Evolutionary conservation across 2,113 vertebrate species (phyloP).

Genomic region (Helogale parvula): DNA sequence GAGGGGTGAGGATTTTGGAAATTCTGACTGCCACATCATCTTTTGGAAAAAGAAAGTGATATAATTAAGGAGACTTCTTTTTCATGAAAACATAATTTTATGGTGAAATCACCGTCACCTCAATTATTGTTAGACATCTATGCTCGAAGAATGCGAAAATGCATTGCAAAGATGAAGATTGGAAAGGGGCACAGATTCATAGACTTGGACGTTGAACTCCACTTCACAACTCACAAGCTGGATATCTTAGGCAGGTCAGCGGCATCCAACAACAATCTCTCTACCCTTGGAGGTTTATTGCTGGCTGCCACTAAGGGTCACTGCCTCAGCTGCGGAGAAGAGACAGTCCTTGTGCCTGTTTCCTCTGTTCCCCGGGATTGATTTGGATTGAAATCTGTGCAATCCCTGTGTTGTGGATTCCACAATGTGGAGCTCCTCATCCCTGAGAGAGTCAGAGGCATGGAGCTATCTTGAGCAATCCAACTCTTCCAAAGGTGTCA

Average conservation of each 20-base stretch:
- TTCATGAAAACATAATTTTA: background rate
- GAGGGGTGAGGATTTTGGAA: background rate
- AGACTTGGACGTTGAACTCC: background rate
- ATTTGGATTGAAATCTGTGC: background rate
- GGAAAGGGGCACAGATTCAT: background rate
- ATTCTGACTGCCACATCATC: background rate
- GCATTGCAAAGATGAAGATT: background rate
- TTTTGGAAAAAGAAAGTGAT: background rate
- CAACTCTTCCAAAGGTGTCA: background rate
- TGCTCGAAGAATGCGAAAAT: background rate
- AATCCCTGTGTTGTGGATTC: background rate
- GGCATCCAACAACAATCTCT: background rate
- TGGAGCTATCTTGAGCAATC: background rate
- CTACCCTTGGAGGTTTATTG: background rate
- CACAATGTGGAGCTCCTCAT: background rate
- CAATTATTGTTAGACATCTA: background rate
- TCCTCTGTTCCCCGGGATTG: background rate
- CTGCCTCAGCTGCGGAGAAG: background rate
- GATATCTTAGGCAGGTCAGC: background rate
- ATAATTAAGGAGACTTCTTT: background rate
- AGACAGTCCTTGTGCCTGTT: background rate
- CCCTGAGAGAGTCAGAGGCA: background rate
- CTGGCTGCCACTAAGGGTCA: conserved; percentile 28
- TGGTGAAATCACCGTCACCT: background rate
- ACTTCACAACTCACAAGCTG: background rate